Base-by-base conservation (phyloP, 2,888 invertebrate genomes). In the Volucella bombylans region DNA sequence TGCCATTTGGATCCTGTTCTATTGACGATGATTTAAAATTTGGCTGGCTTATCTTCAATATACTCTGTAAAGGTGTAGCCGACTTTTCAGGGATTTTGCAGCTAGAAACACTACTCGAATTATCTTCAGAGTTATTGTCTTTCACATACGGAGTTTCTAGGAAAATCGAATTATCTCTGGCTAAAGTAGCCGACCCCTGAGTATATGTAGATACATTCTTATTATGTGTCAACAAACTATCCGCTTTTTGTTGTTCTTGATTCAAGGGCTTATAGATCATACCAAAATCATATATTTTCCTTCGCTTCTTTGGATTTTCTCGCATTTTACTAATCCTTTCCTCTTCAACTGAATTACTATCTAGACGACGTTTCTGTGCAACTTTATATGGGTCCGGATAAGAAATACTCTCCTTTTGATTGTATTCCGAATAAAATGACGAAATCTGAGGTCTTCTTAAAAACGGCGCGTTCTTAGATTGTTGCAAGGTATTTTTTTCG, bases 381-480 rank as follows among this genome's bases (percentile, higher is more conserved):
- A 57, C 31, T 81, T 88, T 88, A 54, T 88, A 89, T 0, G 86
- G 85, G 38, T 88, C 88, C 0, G 91, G 90, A 83, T 89, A 89
- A 4, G 89, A 89, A 11, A 88, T 62, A 0, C 77, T 87, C 0
- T 87, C 87, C 3, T 86, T 86, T 1, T 71, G 68, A 14, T 72
- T 41, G 18, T 77, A 73, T 12, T 87, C 87, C 2, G 74, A 64
- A 47, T 83, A 87, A 9, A 83, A 82, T 1, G 87, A 86, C 2
- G 87, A 87, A 0, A 87, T 86, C 41, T 90, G 89, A 0, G 90
- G 89, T 39, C 87, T 89, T 8, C 91, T 87, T 9, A 91, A 67
- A 41, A 91, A 91, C 0, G 91, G 91, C 12, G 90, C 89, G 72
- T 91, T 91, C 6, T 86, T 88, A 1, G 88, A 86, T 38, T 87